Evolutionary conservation across 2,888 invertebrate species (phyloP).

Genomic region (Allygus modestus): DNA sequence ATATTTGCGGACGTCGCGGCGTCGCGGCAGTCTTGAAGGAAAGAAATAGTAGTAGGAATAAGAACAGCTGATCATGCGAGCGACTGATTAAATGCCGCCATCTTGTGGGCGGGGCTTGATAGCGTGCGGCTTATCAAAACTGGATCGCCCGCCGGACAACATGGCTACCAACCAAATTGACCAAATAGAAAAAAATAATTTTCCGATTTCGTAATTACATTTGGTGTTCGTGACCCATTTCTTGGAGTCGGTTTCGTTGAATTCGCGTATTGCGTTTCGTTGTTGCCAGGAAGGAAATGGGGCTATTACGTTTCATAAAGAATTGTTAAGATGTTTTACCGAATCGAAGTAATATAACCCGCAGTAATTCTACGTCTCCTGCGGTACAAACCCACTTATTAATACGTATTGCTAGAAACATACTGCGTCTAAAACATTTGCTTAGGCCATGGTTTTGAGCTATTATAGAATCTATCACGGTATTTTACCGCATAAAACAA

Average conservation of each 20-base stretch:
- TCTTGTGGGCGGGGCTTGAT: conserved; percentile 45
- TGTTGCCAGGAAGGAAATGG: background rate
- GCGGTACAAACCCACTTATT: too few relatives aligned
- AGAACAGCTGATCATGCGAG: conserved; percentile 32
- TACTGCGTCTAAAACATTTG: too few relatives aligned
- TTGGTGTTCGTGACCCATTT: conserved; percentile 16
- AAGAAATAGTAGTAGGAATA: background rate
- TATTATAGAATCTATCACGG: too few relatives aligned
- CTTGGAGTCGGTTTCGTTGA: conserved; percentile 10
- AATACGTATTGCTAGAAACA: too few relatives aligned
- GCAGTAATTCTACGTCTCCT: background rate
- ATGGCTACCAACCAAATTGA: conserved; percentile 45
- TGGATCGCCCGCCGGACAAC: conserved; percentile 43
- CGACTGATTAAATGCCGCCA: conserved; percentile 27
- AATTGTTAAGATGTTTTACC: background rate
- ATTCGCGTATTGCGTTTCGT: conserved; percentile 16
- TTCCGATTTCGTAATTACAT: conserved; percentile 23
- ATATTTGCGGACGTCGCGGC: conserved; percentile 18
- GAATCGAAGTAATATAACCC: background rate
- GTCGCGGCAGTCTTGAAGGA: background rate
- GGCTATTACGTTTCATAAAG: conserved; percentile 21
- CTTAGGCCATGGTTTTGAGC: too few relatives aligned
- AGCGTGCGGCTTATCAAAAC: conserved; percentile 45
- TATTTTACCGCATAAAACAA: too few relatives aligned
- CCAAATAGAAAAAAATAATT: conserved; percentile 43